Conservation (phyloP, 2,888 invertebrate species). For the Esperia sulphurella region DNA sequence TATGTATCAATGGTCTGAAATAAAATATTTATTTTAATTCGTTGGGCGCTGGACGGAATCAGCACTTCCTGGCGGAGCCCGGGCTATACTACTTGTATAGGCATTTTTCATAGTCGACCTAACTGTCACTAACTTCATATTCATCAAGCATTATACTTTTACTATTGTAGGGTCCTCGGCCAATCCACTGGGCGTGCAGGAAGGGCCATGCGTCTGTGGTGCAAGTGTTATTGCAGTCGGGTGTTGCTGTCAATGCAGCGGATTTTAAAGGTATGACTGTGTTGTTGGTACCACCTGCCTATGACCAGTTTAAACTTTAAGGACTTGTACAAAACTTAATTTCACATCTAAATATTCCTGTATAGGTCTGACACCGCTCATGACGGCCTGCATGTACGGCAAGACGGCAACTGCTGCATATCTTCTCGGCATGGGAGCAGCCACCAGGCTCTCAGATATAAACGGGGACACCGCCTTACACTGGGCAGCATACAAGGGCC, state of each 20-base stretch:
- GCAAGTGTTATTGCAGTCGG: slow-evolving; percentile 87
- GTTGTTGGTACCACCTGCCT: no score
- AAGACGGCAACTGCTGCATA: slow-evolving; percentile 94
- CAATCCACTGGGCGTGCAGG: slow-evolving; percentile 96
- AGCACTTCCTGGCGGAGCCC: no score
- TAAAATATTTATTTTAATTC: no score
- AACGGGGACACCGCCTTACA: slow-evolving; percentile 96
- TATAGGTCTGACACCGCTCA: slow-evolving; percentile 88
- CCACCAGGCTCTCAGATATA: slow-evolving; percentile 91
- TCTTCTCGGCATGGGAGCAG: slow-evolving; percentile 92
- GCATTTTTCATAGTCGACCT: no score
- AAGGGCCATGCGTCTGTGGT: slow-evolving; percentile 95
- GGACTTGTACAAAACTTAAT: no score
- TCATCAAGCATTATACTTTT: neutral
- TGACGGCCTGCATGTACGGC: slow-evolving; percentile 96
- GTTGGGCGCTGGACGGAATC: no score
- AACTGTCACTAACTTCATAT: no score
- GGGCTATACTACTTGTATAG: no score
- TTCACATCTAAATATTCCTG: no score
- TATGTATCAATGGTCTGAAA: no score
- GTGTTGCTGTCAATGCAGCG: slow-evolving; percentile 92
- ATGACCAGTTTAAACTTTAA: neutral
- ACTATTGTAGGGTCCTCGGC: slow-evolving; percentile 84
- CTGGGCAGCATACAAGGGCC: slow-evolving; percentile 97
- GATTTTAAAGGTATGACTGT: slow-evolving; percentile 88